phyloP scores from a whole-genome alignment of 92 coral and sea anemone genomes.

The Isaurus tuberculatus region DNA sequence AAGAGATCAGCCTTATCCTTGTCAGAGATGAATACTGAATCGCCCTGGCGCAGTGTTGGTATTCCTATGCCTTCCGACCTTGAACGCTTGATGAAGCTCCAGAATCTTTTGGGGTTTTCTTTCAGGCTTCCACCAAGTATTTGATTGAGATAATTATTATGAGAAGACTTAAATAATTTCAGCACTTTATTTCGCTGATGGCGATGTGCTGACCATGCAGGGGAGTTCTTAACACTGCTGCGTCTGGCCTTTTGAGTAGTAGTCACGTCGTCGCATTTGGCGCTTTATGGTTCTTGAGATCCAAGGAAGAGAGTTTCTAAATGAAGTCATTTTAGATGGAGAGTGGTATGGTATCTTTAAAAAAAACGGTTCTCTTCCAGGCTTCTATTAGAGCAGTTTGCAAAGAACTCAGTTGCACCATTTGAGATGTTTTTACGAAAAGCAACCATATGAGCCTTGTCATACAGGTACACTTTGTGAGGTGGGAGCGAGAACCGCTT shows the following conservation, averaged over 20 bases:
- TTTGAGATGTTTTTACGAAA: constrained; percentile 50
- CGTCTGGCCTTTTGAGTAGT: constrained; percentile 22
- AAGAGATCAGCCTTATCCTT: constrained; percentile 56
- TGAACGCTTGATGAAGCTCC: constrained; percentile 39
- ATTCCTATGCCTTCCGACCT: constrained; percentile 41
- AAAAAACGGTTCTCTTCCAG: constrained; percentile 38
- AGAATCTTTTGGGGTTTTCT: constrained; percentile 51
- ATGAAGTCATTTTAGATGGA: constrained; percentile 31
- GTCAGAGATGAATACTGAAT: constrained; percentile 29
- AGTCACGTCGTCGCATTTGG: constrained; percentile 41
- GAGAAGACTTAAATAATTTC: constrained; percentile 6
- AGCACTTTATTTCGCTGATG: constrained; percentile 29
- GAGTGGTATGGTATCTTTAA: constrained; percentile 31
- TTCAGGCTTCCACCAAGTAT: constrained; percentile 45
- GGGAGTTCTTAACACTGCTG: constrained; percentile 12
- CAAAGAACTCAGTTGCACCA: constrained; percentile 43
- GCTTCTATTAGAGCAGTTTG: constrained; percentile 28
- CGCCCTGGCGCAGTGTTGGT: constrained; percentile 44
- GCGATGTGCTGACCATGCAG: constrained; percentile 23
- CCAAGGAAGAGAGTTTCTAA: constrained; percentile 40
- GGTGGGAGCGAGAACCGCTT: constrained; percentile 51
- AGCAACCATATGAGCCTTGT: constrained; percentile 41
- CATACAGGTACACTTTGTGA: constrained; percentile 52
- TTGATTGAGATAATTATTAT: constrained; percentile 16
- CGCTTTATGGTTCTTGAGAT: constrained; percentile 40